These are phyloP conservation scores for Cyprinodon brontotheroides DNA, from an alignment of 2,113 vertebrate genomes.

Conservation along the genomic window DNA sequence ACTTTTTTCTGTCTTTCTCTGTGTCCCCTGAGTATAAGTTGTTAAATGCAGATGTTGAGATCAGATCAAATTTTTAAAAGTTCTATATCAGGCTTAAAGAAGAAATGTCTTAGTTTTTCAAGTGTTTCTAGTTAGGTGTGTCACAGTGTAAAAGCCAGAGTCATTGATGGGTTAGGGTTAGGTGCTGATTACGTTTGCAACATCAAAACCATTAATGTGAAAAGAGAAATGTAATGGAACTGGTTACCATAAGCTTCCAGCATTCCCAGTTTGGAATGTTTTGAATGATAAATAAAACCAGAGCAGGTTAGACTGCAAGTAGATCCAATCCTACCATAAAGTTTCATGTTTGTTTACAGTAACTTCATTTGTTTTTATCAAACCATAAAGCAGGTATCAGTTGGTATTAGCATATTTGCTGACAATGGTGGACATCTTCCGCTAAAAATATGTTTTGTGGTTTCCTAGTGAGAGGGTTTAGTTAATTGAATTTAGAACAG, in stretches of 20 bases:
- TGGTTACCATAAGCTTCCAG: neutral
- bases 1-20: slow-evolving; percentile 13
- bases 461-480: neutral
- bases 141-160: neutral
- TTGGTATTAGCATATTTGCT: neutral
- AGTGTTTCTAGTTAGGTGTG: neutral
- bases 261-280: neutral
- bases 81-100: neutral
- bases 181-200: neutral
- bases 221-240: neutral
- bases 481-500: no score
- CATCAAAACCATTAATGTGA: neutral
- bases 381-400: neutral
- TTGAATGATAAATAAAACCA: slow-evolving; percentile 2
- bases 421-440: neutral
- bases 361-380: neutral
- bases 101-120: neutral
- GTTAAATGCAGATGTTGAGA: slow-evolving; percentile 1
- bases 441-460: neutral
- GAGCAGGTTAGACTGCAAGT: neutral
- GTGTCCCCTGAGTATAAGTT: neutral
- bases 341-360: neutral
- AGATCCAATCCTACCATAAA: neutral
- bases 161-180: neutral
- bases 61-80: neutral